Base-by-base conservation (phyloP, 2,113 vertebrate species). In the Ciconia maguari region DNA sequence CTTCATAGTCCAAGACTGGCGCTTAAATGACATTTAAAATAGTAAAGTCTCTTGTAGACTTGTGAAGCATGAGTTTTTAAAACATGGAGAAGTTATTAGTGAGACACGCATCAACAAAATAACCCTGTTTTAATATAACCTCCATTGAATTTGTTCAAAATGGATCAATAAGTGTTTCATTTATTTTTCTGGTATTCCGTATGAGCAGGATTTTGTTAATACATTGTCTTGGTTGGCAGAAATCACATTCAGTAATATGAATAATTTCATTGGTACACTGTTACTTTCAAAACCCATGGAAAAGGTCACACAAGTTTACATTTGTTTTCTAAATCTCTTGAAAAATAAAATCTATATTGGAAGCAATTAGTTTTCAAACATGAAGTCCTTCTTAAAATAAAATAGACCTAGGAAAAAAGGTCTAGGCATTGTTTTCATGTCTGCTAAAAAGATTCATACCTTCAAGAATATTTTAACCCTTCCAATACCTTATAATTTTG, bases 361-460 rank as follows among this genome's bases (percentile, higher is more conserved):
- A 81, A 94, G 13, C 29, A 92, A 90, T 77, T 57, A 55, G 15
- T 78, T 94, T 81, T 87, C 76, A 89, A 89, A 93, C 41, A 86
- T 32, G 5, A 71, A 87, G 1, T 60, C 24, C 15, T 66, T 74
- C 36, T 70, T 75, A 84, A 89, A 72, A 66, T 57, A 27, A 79
- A 55, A 77, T 2, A 55, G 12, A 24, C 4, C 38, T 42, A 79
- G 13, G 6, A 42, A 57, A 55, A 83, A 68, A 78, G 7, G 2
- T 48, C 26, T 58, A 77, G n/a, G 32, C 22, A 78, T 68, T 89
- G 34, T 55, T 92, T 92, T 71, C 38, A 32, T 19, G 3, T 48
- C 72, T 81, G 18, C 13, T 95, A 65, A 79, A 80, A 30, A 12
- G 18, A 29, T 49, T 80, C 7, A 71, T 74, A 46, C 2, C 16